Base-by-base conservation (phyloP, 1,140 invertebrate genomes). In the Drosophila mayri region DNA sequence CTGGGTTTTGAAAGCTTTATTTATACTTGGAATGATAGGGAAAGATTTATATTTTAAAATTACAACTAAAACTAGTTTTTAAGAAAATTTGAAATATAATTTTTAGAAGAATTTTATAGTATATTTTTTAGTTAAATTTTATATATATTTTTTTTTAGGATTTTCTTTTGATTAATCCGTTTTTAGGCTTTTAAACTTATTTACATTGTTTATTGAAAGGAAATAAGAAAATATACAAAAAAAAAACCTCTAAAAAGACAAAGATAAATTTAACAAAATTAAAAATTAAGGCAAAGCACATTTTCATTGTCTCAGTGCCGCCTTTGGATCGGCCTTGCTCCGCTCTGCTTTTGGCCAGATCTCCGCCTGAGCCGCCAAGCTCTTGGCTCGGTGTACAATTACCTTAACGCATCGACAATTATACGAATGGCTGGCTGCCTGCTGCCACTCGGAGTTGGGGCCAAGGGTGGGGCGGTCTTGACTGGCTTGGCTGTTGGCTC, bases 381-480 rank as follows among this genome's bases (percentile, higher is more conserved):
- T 57, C 60, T 76, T 76, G 73, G 73, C 62, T 66, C 38, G 86
- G 91, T 92, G 83, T 92, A 92, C 91, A 92, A 92, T 92, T 92
- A 92, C 91, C 91, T 92, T 92, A 92, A 92, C 91, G 91, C 91
- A 92, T 92, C 91, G 91, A 92, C 91, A 92, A 92, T 92, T 92
- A 92, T 90, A 91, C 90, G 90, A 92, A 92, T 92, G 91, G 90
- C 90, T 92, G 82, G 82, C 79, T 79, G 43, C 43, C 20, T 47
- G 61, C 44, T 62, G 38, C 18, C 40, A 43, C 63, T 37, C 22
- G 55, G 25, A 57, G 32, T 35, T 38, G 57, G 61, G 61, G 58
- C 61, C 52, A 54, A 54, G 52, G 52, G 52, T 54, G 52, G 52
- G 52, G 52, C 52, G 52, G 52, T 54, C 35, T 54, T 54, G 52